phyloP scores from a whole-genome alignment of 2,888 invertebrate genomes.

The Terebella lapidaria region DNA sequence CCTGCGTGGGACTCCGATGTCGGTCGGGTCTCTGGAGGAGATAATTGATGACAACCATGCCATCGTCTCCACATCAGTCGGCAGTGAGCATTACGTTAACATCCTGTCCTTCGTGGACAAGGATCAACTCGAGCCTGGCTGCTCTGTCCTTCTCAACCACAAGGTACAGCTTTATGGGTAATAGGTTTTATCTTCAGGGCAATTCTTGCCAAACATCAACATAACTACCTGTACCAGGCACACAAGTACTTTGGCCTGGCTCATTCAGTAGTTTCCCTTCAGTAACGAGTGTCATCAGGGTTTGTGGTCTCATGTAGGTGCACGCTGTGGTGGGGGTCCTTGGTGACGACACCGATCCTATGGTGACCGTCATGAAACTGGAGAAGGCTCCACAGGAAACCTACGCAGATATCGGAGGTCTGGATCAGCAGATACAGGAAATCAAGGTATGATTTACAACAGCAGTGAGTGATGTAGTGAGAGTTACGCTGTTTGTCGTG shows the following conservation, averaged over 20 bases:
- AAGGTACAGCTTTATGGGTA: constrained; percentile 61
- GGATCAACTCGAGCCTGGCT: constrained; percentile 97
- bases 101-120: constrained; percentile 99
- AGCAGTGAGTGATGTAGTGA: too few species aligned
- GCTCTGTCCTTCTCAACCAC: constrained; percentile 95
- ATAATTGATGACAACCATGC: constrained; percentile 99
- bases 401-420: constrained; percentile 96
- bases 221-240: too few species aligned
- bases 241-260: too few species aligned
- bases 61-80: constrained; percentile 97
- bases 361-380: constrained; percentile 99
- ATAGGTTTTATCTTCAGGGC: neutral
- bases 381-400: constrained; percentile 99
- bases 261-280: too few species aligned
- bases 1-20: constrained; percentile 97
- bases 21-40: constrained; percentile 97
- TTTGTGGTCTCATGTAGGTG: constrained; percentile 63
- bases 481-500: too few species aligned
- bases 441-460: constrained; percentile 67
- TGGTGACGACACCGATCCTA: constrained; percentile 98
- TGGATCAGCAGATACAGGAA: constrained; percentile 96
- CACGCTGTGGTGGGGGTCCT: constrained; percentile 98
- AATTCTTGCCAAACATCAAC: neutral
- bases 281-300: too few species aligned
- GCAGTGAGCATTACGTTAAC: constrained; percentile 98